Conservation (phyloP, 2,888 invertebrate genomes). For the Achlya flavicornis region DNA sequence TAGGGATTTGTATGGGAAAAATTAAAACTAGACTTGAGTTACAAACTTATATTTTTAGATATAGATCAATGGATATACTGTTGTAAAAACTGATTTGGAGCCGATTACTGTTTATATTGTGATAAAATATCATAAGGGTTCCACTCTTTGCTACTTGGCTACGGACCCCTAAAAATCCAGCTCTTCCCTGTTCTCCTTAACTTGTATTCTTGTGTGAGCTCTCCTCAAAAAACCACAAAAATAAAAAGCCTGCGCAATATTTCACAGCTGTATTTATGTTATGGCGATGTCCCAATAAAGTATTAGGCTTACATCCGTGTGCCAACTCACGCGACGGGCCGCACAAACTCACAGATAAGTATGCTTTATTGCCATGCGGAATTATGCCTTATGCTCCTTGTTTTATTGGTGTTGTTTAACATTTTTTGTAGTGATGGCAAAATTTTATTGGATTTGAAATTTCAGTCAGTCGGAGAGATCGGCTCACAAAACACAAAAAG, state of each 20-base stretch:
- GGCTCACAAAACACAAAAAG: too few relatives aligned
- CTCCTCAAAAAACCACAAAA: not conserved
- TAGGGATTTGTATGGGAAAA: too few relatives aligned
- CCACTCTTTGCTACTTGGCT: too few relatives aligned
- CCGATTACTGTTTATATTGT: too few relatives aligned
- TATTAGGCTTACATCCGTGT: conserved; percentile 20
- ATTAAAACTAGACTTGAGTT: too few relatives aligned
- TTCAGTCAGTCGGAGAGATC: too few relatives aligned
- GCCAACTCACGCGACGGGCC: conserved; percentile 27
- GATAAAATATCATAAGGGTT: not conserved
- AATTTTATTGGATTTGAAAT: too few relatives aligned
- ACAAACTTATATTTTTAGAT: too few relatives aligned
- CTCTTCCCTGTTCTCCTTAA: not conserved
- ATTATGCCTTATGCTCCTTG: conserved; percentile 5
- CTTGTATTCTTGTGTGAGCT: not conserved
- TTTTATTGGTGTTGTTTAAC: not conserved
- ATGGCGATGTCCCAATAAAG: conserved; percentile 17
- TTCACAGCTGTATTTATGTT: conserved; percentile 13
- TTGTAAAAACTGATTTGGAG: too few relatives aligned
- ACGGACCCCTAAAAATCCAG: not conserved
- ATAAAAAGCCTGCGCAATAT: conserved; percentile 5
- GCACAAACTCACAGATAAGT: conserved; percentile 27
- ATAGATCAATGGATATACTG: too few relatives aligned
- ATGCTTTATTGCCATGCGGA: conserved; percentile 3
- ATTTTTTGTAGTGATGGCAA: not conserved